These are phyloP conservation scores for Macrostomum lignano DNA, from an alignment of 1,140 invertebrate species.

Conservation along the genomic window DNA sequence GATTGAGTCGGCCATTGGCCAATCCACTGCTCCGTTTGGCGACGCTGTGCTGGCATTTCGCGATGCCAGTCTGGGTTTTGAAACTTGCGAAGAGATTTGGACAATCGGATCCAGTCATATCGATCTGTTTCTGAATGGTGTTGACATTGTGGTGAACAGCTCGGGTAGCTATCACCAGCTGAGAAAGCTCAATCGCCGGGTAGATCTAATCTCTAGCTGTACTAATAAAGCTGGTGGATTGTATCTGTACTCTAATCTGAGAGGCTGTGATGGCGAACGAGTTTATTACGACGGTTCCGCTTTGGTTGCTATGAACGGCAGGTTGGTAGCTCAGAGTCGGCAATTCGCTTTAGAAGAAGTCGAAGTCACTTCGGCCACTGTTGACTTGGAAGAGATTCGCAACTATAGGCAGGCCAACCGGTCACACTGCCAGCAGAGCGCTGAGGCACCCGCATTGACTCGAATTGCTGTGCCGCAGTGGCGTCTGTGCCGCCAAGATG, in stretches of 20 bases:
- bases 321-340: conserved; percentile 46
- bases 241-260: conserved; percentile 72
- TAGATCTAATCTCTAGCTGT: conserved; percentile 61
- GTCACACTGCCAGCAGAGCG: background rate
- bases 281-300: conserved; percentile 79
- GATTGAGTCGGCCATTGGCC: conserved; percentile 49
- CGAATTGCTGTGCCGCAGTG: no score
- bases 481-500: no score
- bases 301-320: conserved; percentile 61
- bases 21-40: conserved; percentile 59
- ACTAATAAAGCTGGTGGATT: conserved; percentile 45
- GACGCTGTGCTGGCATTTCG: conserved; percentile 63
- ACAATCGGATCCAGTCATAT: conserved; percentile 59
- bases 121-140: conserved; percentile 59
- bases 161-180: conserved; percentile 62
- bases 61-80: conserved; percentile 77
- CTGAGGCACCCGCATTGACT: background rate
- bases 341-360: conserved; percentile 79
- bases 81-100: conserved; percentile 97
- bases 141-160: conserved; percentile 76
- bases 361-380: conserved; percentile 12
- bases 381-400: conserved; percentile 3
- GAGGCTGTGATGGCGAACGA: conserved; percentile 83
- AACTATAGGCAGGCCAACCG: background rate
- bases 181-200: conserved; percentile 56